Evolutionary conservation across 2,797 vertebrate species (phyloP).

Genomic region (Bryconaethiops microstoma): DNA sequence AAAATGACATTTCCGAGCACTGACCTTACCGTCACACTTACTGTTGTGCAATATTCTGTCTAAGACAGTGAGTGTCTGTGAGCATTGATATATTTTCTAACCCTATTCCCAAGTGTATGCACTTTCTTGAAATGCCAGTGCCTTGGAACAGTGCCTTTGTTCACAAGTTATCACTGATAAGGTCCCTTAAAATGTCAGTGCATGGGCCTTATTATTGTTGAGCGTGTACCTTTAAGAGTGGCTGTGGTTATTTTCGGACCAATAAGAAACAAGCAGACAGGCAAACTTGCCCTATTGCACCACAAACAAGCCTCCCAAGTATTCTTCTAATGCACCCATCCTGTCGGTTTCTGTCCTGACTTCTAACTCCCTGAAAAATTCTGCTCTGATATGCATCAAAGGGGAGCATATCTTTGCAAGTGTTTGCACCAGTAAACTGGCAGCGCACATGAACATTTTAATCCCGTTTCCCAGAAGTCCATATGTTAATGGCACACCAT

Average conservation of each 20-base stretch:
- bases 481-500: conserved; percentile 46
- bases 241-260: not conserved
- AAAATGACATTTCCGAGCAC: not conserved
- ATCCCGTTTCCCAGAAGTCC: conserved; percentile 47
- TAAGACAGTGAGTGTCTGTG: not conserved
- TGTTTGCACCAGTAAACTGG: conserved; percentile 43
- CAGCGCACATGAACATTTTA: conserved; percentile 41
- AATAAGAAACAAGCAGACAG: not conserved
- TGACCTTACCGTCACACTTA: not conserved
- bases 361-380: not conserved
- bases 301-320: not conserved
- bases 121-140: not conserved
- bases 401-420: conserved; percentile 15
- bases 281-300: not conserved
- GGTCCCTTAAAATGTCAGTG: conserved; percentile 6
- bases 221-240: not conserved
- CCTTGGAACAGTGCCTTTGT: conserved; percentile 58
- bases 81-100: not conserved
- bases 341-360: not conserved
- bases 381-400: not conserved
- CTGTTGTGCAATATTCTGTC: not conserved
- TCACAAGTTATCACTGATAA: conserved; percentile 54
- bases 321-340: not conserved
- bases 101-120: not conserved
- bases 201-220: not conserved